Evolutionary conservation across 2,888 invertebrate genomes (phyloP).

Genomic region (Elgonia sp.): DNA sequence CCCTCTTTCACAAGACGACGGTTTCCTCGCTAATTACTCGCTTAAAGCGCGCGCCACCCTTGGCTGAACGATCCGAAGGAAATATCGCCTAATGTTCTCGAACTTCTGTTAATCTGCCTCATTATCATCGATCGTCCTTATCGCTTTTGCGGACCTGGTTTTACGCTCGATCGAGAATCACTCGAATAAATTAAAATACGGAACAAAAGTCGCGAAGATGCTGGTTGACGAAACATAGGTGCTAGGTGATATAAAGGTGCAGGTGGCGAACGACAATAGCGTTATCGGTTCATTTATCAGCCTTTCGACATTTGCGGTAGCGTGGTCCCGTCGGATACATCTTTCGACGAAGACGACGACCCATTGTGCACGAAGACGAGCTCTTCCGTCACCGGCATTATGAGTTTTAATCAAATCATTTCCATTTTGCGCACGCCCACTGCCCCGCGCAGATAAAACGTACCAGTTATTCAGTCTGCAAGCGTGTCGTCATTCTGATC

Average conservation of each 20-base stretch:
- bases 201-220: conserved; percentile 13
- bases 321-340: conserved; percentile 74
- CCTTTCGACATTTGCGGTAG: conserved; percentile 80
- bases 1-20: conserved; percentile 65
- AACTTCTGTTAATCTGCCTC: conserved; percentile 69
- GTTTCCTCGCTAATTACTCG: conserved; percentile 75
- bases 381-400: conserved; percentile 84
- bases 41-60: conserved; percentile 60
- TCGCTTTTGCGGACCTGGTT: conserved; percentile 32
- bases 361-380: conserved; percentile 81
- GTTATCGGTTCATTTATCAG: conserved; percentile 86
- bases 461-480: conserved; percentile 68
- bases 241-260: conserved; percentile 82
- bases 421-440: conserved; percentile 64
- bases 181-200: conserved; percentile 38
- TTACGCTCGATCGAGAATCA: conserved; percentile 41
- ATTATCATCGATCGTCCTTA: conserved; percentile 71
- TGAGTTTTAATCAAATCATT: conserved; percentile 85
- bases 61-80: conserved; percentile 39
- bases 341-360: conserved; percentile 75
- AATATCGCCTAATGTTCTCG: conserved; percentile 68
- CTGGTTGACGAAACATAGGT: conserved; percentile 59
- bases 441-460: conserved; percentile 72
- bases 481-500: conserved; percentile 62
- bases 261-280: conserved; percentile 84